These are phyloP conservation scores for Coenobita brevimanus DNA, from an alignment of 1,140 invertebrate species.

Conservation along the genomic window DNA sequence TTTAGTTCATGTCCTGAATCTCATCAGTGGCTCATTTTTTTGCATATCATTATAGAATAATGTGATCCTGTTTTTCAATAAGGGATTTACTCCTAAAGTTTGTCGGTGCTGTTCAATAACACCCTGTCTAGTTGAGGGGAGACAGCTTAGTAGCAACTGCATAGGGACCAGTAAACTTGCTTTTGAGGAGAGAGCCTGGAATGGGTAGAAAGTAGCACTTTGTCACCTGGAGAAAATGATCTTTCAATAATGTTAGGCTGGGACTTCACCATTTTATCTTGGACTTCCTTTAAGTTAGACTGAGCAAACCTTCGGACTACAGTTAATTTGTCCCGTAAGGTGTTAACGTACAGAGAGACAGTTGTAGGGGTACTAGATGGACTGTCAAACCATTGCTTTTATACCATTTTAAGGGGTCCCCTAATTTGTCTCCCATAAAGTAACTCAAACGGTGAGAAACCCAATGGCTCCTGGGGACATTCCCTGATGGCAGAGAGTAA, in stretches of 20 bases:
- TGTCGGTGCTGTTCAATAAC: no score
- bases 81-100: no score
- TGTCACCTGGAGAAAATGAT: conserved; percentile 2
- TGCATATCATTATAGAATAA: no score
- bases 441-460: conserved; percentile 23
- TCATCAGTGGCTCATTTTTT: no score
- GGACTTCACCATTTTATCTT: neutral
- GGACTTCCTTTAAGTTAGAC: neutral
- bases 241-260: neutral
- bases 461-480: conserved; percentile 9
- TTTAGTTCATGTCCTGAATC: no score
- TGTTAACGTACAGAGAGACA: conserved; percentile 8
- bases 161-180: neutral
- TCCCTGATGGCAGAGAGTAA: conserved; percentile 16
- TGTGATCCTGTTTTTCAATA: no score
- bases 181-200: neutral
- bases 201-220: conserved; percentile 13
- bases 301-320: neutral
- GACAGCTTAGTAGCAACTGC: neutral
- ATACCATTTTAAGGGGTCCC: neutral
- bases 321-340: neutral
- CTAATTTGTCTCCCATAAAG: conserved; percentile 28
- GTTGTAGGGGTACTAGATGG: neutral
- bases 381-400: neutral
- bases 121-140: neutral